phyloP scores from a whole-genome alignment of 2,888 invertebrate genomes.

The Leptogaster cylindrica region DNA sequence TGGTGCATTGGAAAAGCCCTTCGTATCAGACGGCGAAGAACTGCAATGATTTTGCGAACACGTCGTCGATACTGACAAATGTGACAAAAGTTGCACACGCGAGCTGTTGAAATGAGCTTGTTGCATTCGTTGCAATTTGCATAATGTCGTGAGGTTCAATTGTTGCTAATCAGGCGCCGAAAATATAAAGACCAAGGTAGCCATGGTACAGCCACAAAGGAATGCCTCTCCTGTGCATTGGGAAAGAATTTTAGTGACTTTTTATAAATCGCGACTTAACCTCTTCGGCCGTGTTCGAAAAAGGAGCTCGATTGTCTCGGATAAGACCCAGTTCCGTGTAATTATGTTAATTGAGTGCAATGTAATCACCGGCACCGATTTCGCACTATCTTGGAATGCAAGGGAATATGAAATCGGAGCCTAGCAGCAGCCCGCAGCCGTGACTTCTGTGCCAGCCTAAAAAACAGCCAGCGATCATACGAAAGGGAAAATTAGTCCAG shows the following conservation, averaged over 20 bases:
- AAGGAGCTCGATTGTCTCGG: neutral
- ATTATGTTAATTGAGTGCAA: constrained; percentile 41
- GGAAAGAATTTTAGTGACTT: constrained; percentile 8
- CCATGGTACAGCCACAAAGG: neutral
- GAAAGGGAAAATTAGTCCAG: constrained; percentile 1
- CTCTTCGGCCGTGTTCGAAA: neutral
- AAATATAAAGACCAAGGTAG: neutral
- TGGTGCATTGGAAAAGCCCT: constrained; percentile 1
- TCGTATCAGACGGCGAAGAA: constrained; percentile 14
- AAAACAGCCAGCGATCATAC: neutral
- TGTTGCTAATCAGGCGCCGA: constrained; percentile 35
- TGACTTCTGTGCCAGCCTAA: neutral
- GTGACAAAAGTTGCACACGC: constrained; percentile 26
- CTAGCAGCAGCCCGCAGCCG: neutral
- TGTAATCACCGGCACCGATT: constrained; percentile 33
- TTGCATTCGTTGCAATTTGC: constrained; percentile 22
- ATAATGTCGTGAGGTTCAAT: constrained; percentile 35
- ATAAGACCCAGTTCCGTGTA: constrained; percentile 26
- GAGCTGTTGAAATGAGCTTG: constrained; percentile 7
- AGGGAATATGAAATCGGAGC: constrained; percentile 4
- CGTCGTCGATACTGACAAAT: constrained; percentile 23
- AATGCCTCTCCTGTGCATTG: too few species aligned
- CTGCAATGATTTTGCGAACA: neutral
- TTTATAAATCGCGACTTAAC: constrained; percentile 13
- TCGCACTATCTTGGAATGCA: constrained; percentile 16